Conservation (phyloP, 2,797 vertebrate genomes). For the Enteromius treurensis region DNA sequence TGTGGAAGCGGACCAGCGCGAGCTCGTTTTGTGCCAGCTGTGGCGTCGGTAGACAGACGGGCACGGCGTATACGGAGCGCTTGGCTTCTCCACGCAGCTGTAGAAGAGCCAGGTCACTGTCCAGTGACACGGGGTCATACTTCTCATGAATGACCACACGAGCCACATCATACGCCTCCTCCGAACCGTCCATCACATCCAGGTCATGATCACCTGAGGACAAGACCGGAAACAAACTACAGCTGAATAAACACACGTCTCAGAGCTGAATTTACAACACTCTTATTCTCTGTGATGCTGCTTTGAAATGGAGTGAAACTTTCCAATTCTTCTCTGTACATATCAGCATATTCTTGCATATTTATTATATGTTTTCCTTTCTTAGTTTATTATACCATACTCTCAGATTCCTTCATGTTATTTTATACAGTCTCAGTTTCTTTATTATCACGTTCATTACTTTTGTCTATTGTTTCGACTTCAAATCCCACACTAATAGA, state of each 20-base stretch:
- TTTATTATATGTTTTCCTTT: too few species aligned
- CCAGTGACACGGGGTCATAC: slow-evolving; percentile 64
- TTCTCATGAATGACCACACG: slow-evolving; percentile 68
- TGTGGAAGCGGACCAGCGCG: slow-evolving; percentile 75
- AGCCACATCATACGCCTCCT: slow-evolving; percentile 75
- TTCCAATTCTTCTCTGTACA: too few species aligned
- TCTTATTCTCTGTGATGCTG: too few species aligned
- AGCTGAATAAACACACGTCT: neutral
- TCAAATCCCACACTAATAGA: neutral
- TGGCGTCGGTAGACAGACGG: slow-evolving; percentile 83
- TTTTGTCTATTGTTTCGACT: neutral
- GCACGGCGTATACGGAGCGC: slow-evolving; percentile 69
- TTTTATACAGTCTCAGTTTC: too few species aligned
- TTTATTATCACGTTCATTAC: too few species aligned
- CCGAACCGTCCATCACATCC: slow-evolving; percentile 70
- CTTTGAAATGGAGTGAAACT: too few species aligned
- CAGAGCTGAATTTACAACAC: too few species aligned
- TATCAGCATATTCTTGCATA: too few species aligned
- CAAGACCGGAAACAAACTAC: neutral
- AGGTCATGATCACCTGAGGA: slow-evolving; percentile 80
- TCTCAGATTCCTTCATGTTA: too few species aligned
- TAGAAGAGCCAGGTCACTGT: slow-evolving; percentile 84
- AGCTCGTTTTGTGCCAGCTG: slow-evolving; percentile 74
- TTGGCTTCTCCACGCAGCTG: slow-evolving; percentile 64
- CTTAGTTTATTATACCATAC: too few species aligned